These are phyloP conservation scores for Gerris buenoi DNA, from an alignment of 1,140 invertebrate species.

Conservation along the genomic window DNA sequence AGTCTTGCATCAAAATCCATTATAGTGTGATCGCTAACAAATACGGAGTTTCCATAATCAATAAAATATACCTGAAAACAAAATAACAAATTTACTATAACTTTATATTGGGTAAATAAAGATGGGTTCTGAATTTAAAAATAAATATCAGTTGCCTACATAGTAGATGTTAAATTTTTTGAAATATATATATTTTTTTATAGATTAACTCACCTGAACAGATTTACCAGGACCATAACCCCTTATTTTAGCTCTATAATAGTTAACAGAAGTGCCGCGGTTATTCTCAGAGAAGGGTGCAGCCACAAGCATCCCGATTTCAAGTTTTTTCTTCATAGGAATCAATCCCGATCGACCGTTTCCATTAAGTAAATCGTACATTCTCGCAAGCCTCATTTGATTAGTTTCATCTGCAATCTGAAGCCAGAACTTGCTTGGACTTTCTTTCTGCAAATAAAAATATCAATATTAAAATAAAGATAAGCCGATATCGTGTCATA, in stretches of 20 bases:
- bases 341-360: background rate
- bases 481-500: too few relatives aligned
- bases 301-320: background rate
- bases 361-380: background rate
- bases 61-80: constrained; percentile 45
- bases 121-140: too few relatives aligned
- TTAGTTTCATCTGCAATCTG: background rate
- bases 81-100: constrained; percentile 4
- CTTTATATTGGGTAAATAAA: too few relatives aligned
- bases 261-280: background rate
- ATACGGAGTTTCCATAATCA: constrained; percentile 54
- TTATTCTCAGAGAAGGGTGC: background rate
- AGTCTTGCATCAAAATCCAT: constrained; percentile 11
- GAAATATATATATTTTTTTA: too few relatives aligned
- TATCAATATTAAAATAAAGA: too few relatives aligned
- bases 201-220: background rate
- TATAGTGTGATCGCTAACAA: constrained; percentile 23
- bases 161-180: too few relatives aligned
- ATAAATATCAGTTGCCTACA: too few relatives aligned
- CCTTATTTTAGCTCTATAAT: background rate
- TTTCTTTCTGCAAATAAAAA: constrained; percentile 11
- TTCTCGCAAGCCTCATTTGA: background rate
- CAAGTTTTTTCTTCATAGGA: background rate
- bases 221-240: background rate
- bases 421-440: constrained; percentile 13